These are phyloP conservation scores for Meliscaeva auricollis DNA, from an alignment of 2,888 invertebrate species.

Conservation along the genomic window DNA sequence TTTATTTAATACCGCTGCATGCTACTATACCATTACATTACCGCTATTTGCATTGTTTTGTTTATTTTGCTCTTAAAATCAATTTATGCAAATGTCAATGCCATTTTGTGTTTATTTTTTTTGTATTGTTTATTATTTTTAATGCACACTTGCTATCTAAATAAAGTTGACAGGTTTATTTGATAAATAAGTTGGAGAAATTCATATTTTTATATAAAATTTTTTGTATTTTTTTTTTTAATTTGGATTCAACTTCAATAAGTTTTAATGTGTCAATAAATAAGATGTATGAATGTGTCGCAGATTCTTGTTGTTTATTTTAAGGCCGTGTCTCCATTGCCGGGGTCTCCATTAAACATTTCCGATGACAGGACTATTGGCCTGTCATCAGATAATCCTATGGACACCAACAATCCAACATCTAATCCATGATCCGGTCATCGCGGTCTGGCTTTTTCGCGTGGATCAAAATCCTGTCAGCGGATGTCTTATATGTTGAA, in stretches of 20 bases:
- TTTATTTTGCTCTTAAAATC: conserved; percentile 71
- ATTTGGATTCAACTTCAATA: not conserved
- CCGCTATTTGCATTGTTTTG: conserved; percentile 67
- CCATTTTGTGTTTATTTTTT: conserved; percentile 67
- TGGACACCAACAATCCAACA: too few species aligned
- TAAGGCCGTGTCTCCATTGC: too few species aligned
- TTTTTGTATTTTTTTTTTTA: conserved; percentile 11
- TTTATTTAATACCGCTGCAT: conserved; percentile 36
- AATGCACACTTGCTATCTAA: conserved; percentile 26
- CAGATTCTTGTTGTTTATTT: too few species aligned
- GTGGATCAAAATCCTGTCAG: too few species aligned
- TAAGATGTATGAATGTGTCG: not conserved
- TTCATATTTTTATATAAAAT: conserved; percentile 2
- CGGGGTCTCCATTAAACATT: too few species aligned
- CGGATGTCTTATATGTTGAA: too few species aligned
- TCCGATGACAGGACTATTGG: too few species aligned
- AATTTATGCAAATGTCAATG: conserved; percentile 75
- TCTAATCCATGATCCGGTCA: too few species aligned
- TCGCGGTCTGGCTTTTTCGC: too few species aligned
- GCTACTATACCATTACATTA: conserved; percentile 19
- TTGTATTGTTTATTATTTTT: too few species aligned
- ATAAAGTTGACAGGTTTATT: conserved; percentile 52
- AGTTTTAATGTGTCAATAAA: not conserved
- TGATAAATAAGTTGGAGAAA: conserved; percentile 13
- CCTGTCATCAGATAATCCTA: too few species aligned